phyloP scores from a whole-genome alignment of 2,113 vertebrate species.

The Oceanodroma tethys region DNA sequence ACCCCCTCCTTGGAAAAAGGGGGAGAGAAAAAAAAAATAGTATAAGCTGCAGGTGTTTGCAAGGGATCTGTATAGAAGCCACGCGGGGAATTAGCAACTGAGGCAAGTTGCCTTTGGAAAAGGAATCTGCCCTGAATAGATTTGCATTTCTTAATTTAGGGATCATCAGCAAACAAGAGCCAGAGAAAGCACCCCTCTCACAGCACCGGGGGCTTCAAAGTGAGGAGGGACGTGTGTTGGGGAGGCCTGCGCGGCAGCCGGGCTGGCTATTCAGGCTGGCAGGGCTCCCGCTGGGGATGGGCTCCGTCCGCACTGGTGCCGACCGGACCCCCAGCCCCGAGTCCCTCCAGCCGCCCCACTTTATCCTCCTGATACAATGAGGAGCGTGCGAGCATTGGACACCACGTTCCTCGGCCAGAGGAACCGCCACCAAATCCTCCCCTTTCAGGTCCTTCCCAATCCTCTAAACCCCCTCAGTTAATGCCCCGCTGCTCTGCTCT shows the following conservation, averaged over 20 bases:
- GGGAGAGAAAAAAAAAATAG: neutral
- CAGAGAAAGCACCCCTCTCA: neutral
- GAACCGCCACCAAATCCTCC: neutral
- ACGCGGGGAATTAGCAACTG: conserved; percentile 55
- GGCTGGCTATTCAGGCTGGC: neutral
- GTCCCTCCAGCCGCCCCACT: neutral
- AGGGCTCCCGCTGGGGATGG: neutral
- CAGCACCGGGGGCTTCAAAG: conserved; percentile 27
- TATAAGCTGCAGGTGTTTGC: conserved; percentile 66
- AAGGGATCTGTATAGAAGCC: conserved; percentile 45
- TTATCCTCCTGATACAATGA: neutral
- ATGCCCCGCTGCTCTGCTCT: neutral
- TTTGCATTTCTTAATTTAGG: conserved; percentile 64
- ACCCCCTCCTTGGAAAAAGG: neutral
- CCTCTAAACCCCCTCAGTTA: neutral
- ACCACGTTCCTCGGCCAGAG: neutral
- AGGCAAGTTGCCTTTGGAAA: conserved; percentile 61
- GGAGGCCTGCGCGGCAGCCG: neutral
- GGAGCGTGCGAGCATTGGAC: neutral
- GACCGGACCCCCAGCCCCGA: neutral
- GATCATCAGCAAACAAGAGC: conserved; percentile 44
- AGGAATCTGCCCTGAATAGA: conserved; percentile 39
- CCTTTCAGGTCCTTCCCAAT: neutral
- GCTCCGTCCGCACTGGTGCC: neutral
- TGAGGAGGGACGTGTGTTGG: neutral